A percentile compares a stretch with the other conserved stretches of the same genome.
Evolutionary conservation across 2,797 vertebrate genomes (phyloP).

Genomic region (Malurus splendens): DNA sequence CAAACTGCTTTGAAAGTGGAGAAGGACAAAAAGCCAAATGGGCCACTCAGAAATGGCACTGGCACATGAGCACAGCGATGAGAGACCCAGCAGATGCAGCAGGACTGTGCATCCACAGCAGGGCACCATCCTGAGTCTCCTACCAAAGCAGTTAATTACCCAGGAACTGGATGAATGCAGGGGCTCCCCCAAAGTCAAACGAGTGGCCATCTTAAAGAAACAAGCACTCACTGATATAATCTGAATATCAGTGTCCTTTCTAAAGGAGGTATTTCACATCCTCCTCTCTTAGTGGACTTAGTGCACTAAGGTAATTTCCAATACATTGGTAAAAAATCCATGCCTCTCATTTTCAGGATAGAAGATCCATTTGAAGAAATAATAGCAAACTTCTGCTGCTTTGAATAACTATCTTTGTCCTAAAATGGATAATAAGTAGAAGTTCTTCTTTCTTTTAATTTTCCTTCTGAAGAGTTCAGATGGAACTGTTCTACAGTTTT

Average conservation of each 20-base stretch:
- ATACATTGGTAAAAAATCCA: background rate
- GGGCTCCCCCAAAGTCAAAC: background rate
- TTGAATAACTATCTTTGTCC: background rate
- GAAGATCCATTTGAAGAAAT: background rate
- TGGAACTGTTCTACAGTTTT: background rate
- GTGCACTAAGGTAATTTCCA: background rate
- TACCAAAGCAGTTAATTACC: background rate
- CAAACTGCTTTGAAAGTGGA: conserved; percentile 7
- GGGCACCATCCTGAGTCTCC: background rate
- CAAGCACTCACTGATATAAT: background rate
- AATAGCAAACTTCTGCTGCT: background rate
- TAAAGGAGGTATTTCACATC: background rate
- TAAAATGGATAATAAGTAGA: background rate
- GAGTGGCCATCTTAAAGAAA: background rate
- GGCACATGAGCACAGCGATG: background rate
- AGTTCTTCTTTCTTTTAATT: background rate
- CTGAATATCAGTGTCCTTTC: background rate
- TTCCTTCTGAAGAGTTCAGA: background rate
- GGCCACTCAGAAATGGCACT: background rate
- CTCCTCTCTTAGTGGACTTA: background rate
- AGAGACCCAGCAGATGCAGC: background rate
- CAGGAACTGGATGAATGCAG: background rate
- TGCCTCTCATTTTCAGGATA: background rate
- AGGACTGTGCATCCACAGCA: background rate
- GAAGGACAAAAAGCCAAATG: background rate